Evolutionary conservation across 2,888 invertebrate species (phyloP), one percentile per base, ranked within the genome.

Genomic region (Metacarcinus magister): DNA sequence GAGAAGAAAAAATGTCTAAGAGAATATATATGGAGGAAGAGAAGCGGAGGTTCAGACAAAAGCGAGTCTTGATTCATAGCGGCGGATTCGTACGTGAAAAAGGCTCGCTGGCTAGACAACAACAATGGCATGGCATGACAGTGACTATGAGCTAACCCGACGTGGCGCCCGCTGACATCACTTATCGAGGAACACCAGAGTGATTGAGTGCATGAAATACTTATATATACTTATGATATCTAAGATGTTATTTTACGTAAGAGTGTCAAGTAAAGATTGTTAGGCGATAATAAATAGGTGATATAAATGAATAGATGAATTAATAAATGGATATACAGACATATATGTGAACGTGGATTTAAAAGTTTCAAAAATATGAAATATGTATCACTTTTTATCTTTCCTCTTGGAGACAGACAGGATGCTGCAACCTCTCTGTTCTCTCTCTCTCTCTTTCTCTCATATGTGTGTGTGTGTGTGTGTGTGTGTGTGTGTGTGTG

Each of bases 21-120:
- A 32, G 82, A 32, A 82, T 82, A 82, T 82, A 82, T 82, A 82
- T 82, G 82, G 82, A 82, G 82, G 82, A 82, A 82, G 82, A 82
- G 32, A 32, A 32, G 82, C 82, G 82, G 82, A 82, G 82, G 82
- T 82, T 82, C 82, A 82, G 82, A 82, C 82, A 82, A 82, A 67
- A 82, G 82, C 32, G 82, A 8, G 82, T 32, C 82, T 32, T 82
- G 82, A 82, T 82, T 82, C 82, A 82, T 82, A 82, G 82, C 82
- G 82, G 32, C 82, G 32, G 82, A 28, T 7, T 13, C 5, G 82
- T 82, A 82, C 82, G 32, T 82, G 82, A 82, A 82, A 82, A 82
- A 82, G 82, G 82, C 82, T 82, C 82, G 82, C 32, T 32, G 82
- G 82, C 82, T 7, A 82, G 32, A 82, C 32, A 82, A 82, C 82